Percentiles rank a stretch among this genome's conserved stretches.
These are phyloP conservation scores for Cryptosula pallasiana DNA, from an alignment of 2,888 invertebrate genomes.

Conservation along the genomic window DNA sequence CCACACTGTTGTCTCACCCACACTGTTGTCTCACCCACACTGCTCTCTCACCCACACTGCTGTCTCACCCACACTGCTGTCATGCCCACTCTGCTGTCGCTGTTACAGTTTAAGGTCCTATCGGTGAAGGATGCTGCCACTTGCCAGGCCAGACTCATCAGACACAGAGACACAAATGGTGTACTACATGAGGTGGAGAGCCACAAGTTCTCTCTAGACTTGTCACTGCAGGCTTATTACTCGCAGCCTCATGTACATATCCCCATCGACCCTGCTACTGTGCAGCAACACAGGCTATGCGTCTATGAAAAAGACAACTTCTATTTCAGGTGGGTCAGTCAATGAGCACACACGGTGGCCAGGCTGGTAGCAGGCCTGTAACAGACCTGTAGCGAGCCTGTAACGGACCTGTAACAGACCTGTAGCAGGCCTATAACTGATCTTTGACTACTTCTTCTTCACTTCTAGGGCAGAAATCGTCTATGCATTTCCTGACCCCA, in stretches of 20 bases:
- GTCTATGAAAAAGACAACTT: background rate
- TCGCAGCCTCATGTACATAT: background rate
- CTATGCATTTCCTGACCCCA: background rate
- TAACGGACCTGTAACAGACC: no score
- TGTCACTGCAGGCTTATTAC: slow-evolving; percentile 3
- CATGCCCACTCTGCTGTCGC: no score
- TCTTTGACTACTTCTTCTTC: no score
- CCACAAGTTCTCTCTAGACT: background rate
- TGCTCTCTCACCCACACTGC: no score
- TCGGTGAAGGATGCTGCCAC: slow-evolving; percentile 8
- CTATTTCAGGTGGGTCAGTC: slow-evolving; percentile 9
- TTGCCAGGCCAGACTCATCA: background rate
- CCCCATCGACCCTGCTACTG: background rate
- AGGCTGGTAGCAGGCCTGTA: no score
- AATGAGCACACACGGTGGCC: no score
- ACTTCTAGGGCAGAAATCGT: background rate
- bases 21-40: no score
- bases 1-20: no score
- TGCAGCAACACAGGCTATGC: background rate
- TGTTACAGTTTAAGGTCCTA: slow-evolving; percentile 14
- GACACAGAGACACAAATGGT: slow-evolving; percentile 7
- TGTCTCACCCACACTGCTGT: no score
- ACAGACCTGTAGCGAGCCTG: no score
- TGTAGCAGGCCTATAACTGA: no score
- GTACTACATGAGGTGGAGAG: background rate